Evolutionary conservation across 2,888 invertebrate species (phyloP).

Genomic region (Tholera decimalis): DNA sequence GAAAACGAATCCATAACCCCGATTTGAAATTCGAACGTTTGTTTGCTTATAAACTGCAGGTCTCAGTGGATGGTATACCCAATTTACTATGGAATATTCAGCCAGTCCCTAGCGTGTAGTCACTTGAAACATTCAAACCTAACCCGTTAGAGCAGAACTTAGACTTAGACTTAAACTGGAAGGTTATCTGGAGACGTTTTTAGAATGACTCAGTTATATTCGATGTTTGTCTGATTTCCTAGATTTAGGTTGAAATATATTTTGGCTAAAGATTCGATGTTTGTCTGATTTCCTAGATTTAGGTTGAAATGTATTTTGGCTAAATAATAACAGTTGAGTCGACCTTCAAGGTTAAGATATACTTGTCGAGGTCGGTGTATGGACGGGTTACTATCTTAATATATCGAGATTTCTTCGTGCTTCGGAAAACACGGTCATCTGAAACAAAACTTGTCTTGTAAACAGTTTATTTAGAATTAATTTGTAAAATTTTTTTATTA

Average conservation of each 20-base stretch:
- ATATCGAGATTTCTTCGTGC: too few relatives aligned
- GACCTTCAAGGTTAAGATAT: too few relatives aligned
- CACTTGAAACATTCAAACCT: slow-evolving; percentile 67
- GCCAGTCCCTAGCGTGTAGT: slow-evolving; percentile 58
- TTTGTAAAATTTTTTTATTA: too few relatives aligned
- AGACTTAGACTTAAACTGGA: slow-evolving; percentile 38
- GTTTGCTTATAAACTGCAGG: slow-evolving; percentile 46
- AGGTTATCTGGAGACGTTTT: slow-evolving; percentile 26
- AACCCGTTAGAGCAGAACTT: slow-evolving; percentile 44
- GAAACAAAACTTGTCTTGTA: too few relatives aligned
- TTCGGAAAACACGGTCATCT: too few relatives aligned
- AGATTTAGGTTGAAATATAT: not conserved
- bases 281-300: not conserved
- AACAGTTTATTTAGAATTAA: too few relatives aligned
- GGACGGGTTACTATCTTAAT: too few relatives aligned
- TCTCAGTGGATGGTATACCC: slow-evolving; percentile 67
- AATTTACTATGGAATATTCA: slow-evolving; percentile 72
- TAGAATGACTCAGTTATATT: slow-evolving; percentile 25
- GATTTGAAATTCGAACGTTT: slow-evolving; percentile 31
- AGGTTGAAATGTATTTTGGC: not conserved
- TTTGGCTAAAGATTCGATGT: too few relatives aligned
- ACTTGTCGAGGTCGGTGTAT: too few relatives aligned
- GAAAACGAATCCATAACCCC: slow-evolving; percentile 26
- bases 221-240: not conserved
- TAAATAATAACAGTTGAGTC: too few relatives aligned